Evolutionary conservation across 2,888 invertebrate species (phyloP).

Genomic region (Drosophila subquinaria): DNA sequence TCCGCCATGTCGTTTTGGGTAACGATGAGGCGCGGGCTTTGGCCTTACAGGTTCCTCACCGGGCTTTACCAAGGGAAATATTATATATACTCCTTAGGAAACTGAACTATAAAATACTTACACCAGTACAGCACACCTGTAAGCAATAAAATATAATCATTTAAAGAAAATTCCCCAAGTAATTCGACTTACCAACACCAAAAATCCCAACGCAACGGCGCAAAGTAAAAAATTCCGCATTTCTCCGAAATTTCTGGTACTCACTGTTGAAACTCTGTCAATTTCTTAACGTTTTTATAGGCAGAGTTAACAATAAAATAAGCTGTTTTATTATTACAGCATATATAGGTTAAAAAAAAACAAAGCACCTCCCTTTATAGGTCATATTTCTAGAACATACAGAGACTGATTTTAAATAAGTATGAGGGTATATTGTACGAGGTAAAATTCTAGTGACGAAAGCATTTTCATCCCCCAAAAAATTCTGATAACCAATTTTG

Average conservation of each 20-base stretch:
- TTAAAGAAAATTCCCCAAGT: background rate
- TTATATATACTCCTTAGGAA: background rate
- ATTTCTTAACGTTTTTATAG: constrained; percentile 41
- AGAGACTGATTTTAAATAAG: no score
- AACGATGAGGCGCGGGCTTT: background rate
- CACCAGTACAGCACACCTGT: constrained; percentile 31
- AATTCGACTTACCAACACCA: constrained; percentile 41
- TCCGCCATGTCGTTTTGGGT: background rate
- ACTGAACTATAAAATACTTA: constrained; percentile 15
- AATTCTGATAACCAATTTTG: no score
- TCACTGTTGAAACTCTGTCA: background rate
- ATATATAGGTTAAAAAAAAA: constrained; percentile 29
- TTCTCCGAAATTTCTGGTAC: constrained; percentile 2
- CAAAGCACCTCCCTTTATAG: constrained; percentile 5
- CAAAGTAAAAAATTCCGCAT: constrained; percentile 45
- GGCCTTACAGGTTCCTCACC: constrained; percentile 1
- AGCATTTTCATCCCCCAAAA: no score
- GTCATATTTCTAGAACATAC: background rate
- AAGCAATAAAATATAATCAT: background rate
- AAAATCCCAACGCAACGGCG: constrained; percentile 28
- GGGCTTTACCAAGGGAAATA: background rate
- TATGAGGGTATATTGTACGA: no score
- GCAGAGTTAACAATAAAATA: constrained; percentile 26
- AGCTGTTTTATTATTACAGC: constrained; percentile 41
- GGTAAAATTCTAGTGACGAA: no score